phyloP scores from a whole-genome alignment of 2,888 invertebrate genomes.

The Scaeva pyrastri region DNA sequence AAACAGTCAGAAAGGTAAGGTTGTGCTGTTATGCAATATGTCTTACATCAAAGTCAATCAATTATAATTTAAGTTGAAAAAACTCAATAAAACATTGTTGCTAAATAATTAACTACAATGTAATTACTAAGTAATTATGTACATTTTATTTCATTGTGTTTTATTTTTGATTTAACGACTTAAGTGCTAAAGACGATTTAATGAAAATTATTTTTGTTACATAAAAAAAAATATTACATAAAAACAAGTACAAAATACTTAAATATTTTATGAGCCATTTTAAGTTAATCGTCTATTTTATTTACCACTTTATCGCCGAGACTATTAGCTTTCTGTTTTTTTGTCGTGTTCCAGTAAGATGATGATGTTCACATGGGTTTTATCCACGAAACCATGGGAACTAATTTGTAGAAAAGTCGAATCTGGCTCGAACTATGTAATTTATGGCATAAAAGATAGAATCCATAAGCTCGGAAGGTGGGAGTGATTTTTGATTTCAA shows the following conservation, averaged over 20 bases:
- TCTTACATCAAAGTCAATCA: no score
- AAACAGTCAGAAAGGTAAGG: neutral
- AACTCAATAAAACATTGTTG: no score
- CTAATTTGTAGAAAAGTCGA: constrained; percentile 48
- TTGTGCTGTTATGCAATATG: neutral
- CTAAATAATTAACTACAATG: no score
- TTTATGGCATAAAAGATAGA: neutral
- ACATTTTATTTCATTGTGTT: neutral
- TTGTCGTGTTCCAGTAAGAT: neutral
- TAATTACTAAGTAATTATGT: no score
- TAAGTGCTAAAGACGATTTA: no score
- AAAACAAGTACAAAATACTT: no score
- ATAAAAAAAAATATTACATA: no score
- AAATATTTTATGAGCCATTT: no score
- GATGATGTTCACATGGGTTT: constrained; percentile 54
- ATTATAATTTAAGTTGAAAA: no score
- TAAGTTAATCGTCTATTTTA: no score
- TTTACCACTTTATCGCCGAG: neutral
- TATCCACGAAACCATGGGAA: constrained; percentile 49
- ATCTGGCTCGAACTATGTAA: neutral
- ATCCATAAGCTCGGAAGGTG: neutral
- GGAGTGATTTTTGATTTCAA: neutral
- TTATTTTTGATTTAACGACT: no score
- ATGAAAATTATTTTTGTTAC: no score
- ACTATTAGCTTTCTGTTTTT: neutral